phyloP scores from a whole-genome alignment of 1,140 invertebrate species.

The Meloidogyne exigua region DNA sequence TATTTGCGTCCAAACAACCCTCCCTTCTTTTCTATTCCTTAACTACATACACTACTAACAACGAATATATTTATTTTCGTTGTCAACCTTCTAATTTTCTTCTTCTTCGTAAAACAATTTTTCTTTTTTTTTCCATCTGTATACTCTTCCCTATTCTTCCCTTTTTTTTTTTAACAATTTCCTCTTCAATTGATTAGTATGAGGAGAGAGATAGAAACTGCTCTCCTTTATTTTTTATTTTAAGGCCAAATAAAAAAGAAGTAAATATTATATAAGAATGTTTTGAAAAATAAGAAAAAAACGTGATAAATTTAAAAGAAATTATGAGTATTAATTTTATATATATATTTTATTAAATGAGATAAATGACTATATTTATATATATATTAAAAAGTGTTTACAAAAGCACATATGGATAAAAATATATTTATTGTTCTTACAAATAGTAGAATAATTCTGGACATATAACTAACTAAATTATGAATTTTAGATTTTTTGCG shows the following conservation, averaged over 20 bases:
- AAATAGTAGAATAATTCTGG: no score
- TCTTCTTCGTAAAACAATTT: neutral
- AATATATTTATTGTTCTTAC: no score
- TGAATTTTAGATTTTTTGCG: no score
- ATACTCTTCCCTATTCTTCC: neutral
- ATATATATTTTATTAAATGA: no score
- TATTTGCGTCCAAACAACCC: neutral
- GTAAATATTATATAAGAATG: neutral
- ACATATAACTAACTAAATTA: no score
- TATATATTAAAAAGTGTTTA: no score
- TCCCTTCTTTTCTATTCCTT: neutral
- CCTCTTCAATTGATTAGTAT: neutral
- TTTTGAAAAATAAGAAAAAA: neutral
- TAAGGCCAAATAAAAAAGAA: neutral
- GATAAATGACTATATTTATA: no score
- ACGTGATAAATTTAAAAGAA: no score
- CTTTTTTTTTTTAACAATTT: neutral
- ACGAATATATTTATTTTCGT: neutral
- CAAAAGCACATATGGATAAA: no score
- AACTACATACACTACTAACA: neutral
- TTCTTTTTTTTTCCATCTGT: constrained; percentile 9
- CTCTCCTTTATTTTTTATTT: neutral
- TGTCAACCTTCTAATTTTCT: neutral
- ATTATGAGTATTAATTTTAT: no score
- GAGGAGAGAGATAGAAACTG: neutral